Evolutionary conservation across 30 jellyfish, hydroid and myxozoan genomes (phyloP), one percentile per base, ranked within the genome.

Genomic region (Rhopilema esculentum): DNA sequence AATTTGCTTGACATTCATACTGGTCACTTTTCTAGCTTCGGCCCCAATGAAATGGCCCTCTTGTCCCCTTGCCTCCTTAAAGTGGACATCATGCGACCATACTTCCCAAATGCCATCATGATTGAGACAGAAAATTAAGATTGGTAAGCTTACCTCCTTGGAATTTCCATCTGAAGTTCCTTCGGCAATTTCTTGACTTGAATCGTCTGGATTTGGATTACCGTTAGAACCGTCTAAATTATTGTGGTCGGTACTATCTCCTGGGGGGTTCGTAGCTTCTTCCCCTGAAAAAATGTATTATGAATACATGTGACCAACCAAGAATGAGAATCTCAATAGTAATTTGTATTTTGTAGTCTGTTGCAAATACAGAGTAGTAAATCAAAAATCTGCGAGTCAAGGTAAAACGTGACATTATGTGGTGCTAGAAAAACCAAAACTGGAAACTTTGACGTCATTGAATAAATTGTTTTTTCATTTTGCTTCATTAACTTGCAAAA

Each of bases 81-180:
- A n/a, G n/a, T n/a, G n/a, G n/a, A n/a, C n/a, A n/a, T n/a, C n/a
- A n/a, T n/a, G n/a, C n/a, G n/a, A n/a, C n/a, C n/a, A n/a, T n/a
- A n/a, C n/a, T n/a, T n/a, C n/a, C n/a, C n/a, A n/a, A n/a, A n/a
- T n/a, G n/a, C n/a, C n/a, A n/a, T n/a, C n/a, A n/a, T n/a, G n/a
- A n/a, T n/a, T n/a, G n/a, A n/a, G n/a, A n/a, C n/a, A n/a, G n/a
- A n/a, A n/a, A n/a, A n/a, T n/a, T n/a, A n/a, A n/a, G n/a, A n/a
- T n/a, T n/a, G n/a, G n/a, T n/a, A n/a, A n/a, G n/a, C n/a, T 4
- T 22, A 66, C 77, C 77, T 66, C 77, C 16, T 66, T 66, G 77
- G 77, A 29, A 20, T 66, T 23, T 33, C 23, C 33, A 19, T 66
- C 57, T 2, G 57, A 6, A 12, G 9, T 12, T 12, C 12, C 57